phyloP scores from a whole-genome alignment of 1,140 invertebrate species.

The Drosophila jambulina region DNA sequence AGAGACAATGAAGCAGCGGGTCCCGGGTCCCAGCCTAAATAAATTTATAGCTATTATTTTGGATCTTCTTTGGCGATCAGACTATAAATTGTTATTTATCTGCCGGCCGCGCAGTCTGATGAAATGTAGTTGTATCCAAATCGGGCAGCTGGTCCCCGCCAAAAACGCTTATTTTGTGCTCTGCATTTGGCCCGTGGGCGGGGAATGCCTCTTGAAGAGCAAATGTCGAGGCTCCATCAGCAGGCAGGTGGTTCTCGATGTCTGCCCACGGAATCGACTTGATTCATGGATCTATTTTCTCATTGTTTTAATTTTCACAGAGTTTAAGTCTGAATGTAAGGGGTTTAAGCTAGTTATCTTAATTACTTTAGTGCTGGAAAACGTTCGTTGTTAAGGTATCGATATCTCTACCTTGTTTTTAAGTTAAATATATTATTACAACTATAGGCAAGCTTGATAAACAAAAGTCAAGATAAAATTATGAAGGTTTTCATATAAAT shows the following conservation, averaged over 20 bases:
- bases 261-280: slow-evolving; percentile 8
- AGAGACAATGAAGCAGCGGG: slow-evolving; percentile 22
- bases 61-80: slow-evolving; percentile 49
- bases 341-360: not conserved
- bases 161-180: slow-evolving; percentile 31
- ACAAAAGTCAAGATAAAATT: not conserved
- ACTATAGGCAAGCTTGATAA: not conserved
- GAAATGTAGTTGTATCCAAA: slow-evolving; percentile 63
- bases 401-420: not conserved
- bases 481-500: not conserved
- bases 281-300: slow-evolving; percentile 12
- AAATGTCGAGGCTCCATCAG: slow-evolving; percentile 5
- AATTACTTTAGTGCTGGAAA: not conserved
- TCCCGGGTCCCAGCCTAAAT: slow-evolving; percentile 22
- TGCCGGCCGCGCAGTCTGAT: slow-evolving; percentile 21
- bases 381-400: not conserved
- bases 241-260: slow-evolving; percentile 30
- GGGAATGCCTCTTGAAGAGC: slow-evolving; percentile 46
- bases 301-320: slow-evolving; percentile 3
- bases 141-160: slow-evolving; percentile 58
- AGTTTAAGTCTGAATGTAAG: not conserved
- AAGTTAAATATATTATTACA: not conserved
- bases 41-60: slow-evolving; percentile 65
- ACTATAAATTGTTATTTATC: slow-evolving; percentile 66
- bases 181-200: slow-evolving; percentile 41